Evolutionary conservation across 2,113 vertebrate species (phyloP).

Genomic region (Pangasianodon hypophthalmus): DNA sequence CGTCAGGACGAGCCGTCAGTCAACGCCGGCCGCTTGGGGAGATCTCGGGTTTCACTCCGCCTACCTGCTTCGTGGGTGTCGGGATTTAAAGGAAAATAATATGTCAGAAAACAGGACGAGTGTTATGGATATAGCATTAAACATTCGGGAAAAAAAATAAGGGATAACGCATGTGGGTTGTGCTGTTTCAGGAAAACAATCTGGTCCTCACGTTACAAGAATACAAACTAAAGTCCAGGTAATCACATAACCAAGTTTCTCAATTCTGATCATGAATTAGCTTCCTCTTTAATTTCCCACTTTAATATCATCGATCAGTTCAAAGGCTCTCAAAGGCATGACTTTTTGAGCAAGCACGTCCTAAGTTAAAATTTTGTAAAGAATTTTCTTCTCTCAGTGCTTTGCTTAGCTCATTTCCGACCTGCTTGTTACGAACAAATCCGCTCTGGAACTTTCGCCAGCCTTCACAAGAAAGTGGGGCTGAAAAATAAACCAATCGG

Average conservation of each 20-base stretch:
- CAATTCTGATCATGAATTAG: not conserved
- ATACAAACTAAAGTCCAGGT: not conserved
- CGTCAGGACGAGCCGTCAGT: constrained; percentile 61
- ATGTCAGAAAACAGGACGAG: not conserved
- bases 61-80: not conserved
- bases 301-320: not conserved
- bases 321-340: not conserved
- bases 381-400: not conserved
- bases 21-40: constrained; percentile 13
- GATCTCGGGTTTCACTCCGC: not conserved
- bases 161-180: not conserved
- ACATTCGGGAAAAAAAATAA: not conserved
- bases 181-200: not conserved
- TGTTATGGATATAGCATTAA: not conserved
- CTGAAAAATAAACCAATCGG: not conserved
- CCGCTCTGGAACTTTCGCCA: not conserved
- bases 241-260: not conserved
- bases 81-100: not conserved
- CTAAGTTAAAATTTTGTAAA: not conserved
- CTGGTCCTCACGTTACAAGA: not conserved
- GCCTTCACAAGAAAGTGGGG: not conserved
- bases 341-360: not conserved
- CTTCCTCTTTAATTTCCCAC: not conserved
- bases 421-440: not conserved
- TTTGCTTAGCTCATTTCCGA: not conserved